Evolutionary conservation across 2,113 vertebrate species (phyloP).

Genomic region (Cavia porcellus): DNA sequence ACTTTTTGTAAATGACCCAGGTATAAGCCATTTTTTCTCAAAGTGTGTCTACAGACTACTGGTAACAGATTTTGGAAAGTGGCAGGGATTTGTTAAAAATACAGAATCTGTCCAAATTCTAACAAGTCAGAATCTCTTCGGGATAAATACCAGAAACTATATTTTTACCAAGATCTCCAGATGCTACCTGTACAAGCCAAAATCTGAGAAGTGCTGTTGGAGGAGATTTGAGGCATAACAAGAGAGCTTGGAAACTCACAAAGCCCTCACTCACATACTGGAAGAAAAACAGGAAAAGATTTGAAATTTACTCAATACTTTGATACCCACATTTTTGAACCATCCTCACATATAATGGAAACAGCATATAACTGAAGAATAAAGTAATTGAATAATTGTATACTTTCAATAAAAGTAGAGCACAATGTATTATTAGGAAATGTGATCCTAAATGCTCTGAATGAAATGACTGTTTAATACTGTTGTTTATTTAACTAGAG

Average conservation of each 20-base stretch:
- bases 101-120: background rate
- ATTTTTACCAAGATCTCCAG: conserved; percentile 20
- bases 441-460: background rate
- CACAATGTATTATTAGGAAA: background rate
- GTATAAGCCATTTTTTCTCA: background rate
- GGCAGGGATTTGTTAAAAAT: background rate
- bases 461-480: background rate
- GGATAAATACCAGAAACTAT: background rate
- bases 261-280: background rate
- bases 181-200: background rate
- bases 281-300: background rate
- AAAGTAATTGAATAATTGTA: background rate
- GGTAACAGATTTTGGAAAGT: background rate
- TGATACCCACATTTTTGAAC: background rate
- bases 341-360: background rate
- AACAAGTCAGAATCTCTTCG: conserved; percentile 13
- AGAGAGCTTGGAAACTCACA: background rate
- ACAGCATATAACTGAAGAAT: background rate
- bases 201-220: conserved; percentile 50
- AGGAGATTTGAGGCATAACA: background rate
- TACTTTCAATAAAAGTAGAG: background rate
- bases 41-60: background rate
- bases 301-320: background rate
- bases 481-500: background rate
- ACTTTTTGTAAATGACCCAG: background rate